Evolutionary conservation across 2,888 invertebrate genomes (phyloP).

Genomic region (Rhingia campestris): DNA sequence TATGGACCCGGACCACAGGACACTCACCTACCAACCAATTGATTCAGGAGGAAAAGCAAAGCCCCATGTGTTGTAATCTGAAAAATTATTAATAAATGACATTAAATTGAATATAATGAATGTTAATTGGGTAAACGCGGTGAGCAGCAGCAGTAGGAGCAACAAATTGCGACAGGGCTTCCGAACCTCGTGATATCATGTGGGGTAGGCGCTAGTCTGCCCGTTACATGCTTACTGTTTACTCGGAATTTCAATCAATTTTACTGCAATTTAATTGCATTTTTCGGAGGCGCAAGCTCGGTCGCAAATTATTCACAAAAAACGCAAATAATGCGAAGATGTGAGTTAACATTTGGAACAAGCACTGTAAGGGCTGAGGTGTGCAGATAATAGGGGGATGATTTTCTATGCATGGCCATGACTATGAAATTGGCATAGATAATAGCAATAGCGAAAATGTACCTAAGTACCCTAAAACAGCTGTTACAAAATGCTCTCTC

Average conservation of each 20-base stretch:
- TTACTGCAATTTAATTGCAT: constrained; percentile 81
- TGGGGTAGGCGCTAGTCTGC: background rate
- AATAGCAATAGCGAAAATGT: too few relatives aligned
- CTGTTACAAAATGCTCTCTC: too few relatives aligned
- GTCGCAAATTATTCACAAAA: background rate
- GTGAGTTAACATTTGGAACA: constrained; percentile 1
- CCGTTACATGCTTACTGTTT: constrained; percentile 15
- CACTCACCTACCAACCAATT: constrained; percentile 31
- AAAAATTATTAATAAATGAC: constrained; percentile 70
- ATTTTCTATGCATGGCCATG: too few relatives aligned
- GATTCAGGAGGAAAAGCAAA: constrained; percentile 12
- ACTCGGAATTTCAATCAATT: constrained; percentile 78
- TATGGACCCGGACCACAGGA: background rate
- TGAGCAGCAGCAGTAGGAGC: background rate
- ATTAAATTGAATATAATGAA: constrained; percentile 71
- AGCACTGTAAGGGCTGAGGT: background rate
- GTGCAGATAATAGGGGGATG: constrained; percentile 8
- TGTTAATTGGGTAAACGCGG: constrained; percentile 59
- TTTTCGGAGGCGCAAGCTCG: constrained; percentile 68
- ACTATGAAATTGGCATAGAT: too few relatives aligned
- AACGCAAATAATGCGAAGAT: background rate
- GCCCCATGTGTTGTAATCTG: constrained; percentile 63
- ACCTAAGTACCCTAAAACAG: too few relatives aligned
- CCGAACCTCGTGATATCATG: background rate
- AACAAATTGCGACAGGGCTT: background rate